These are phyloP conservation scores for Poeciliopsis turneri DNA, from an alignment of 2,797 vertebrate genomes.

Conservation along the genomic window DNA sequence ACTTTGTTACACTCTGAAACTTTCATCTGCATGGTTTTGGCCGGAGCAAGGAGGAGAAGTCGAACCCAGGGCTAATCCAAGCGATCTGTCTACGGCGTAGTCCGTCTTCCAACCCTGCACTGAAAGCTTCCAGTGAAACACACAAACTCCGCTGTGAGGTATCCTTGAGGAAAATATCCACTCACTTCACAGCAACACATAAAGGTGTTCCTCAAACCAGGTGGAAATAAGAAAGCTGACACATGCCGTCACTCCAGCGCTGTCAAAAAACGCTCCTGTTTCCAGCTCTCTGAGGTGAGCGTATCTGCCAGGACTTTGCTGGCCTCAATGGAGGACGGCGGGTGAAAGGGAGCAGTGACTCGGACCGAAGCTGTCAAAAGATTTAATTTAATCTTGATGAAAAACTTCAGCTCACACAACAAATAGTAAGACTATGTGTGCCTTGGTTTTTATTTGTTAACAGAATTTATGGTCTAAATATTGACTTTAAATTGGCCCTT, in stretches of 20 bases:
- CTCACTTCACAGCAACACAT: constrained; percentile 59
- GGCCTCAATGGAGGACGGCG: constrained; percentile 44
- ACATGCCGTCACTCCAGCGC: constrained; percentile 40
- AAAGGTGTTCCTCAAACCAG: constrained; percentile 57
- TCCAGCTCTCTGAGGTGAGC: constrained; percentile 32
- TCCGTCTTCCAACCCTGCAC: constrained; percentile 68
- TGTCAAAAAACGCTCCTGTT: constrained; percentile 50
- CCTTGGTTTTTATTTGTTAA: constrained; percentile 45
- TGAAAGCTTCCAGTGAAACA: constrained; percentile 69
- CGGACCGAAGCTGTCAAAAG: constrained; percentile 42
- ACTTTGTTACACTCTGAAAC: constrained; percentile 70
- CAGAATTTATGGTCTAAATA: constrained; percentile 50
- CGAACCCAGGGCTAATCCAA: constrained; percentile 74
- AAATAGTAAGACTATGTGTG: constrained; percentile 27
- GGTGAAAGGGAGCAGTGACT: constrained; percentile 46
- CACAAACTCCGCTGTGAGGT: constrained; percentile 66
- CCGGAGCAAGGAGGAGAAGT: constrained; percentile 41
- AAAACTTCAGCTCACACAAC: constrained; percentile 47
- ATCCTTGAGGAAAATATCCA: constrained; percentile 68
- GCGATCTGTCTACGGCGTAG: constrained; percentile 73
- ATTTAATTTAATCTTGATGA: constrained; percentile 47
- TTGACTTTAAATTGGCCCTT: constrained; percentile 46
- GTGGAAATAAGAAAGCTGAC: constrained; percentile 54
- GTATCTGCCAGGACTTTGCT: constrained; percentile 42
- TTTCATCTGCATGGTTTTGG: constrained; percentile 75